These are phyloP conservation scores for Homalodisca vitripennis DNA, from an alignment of 1,140 invertebrate genomes.

Conservation along the genomic window DNA sequence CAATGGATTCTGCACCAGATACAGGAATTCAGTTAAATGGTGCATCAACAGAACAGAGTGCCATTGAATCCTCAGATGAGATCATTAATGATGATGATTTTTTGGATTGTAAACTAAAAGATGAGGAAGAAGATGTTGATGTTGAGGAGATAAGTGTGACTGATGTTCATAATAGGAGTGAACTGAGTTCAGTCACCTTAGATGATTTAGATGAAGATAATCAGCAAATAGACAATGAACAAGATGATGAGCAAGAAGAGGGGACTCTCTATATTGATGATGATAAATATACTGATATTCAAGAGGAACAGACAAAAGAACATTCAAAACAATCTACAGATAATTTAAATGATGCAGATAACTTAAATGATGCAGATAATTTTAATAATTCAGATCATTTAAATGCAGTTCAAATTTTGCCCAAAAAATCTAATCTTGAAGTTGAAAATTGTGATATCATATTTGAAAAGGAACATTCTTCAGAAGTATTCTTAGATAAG, in stretches of 20 bases:
- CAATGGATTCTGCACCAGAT: background rate
- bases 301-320: background rate
- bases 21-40: background rate
- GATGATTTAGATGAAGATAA: background rate
- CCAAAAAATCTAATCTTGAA: too few relatives aligned
- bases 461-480: background rate
- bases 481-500: background rate
- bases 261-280: slow-evolving; percentile 10
- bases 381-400: background rate
- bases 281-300: slow-evolving; percentile 1
- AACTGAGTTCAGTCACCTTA: background rate
- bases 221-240: background rate
- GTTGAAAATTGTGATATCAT: too few relatives aligned
- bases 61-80: background rate
- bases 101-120: background rate
- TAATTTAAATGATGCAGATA: background rate
- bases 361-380: background rate
- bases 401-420: background rate
- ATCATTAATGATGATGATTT: slow-evolving; percentile 11
- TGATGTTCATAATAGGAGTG: background rate
- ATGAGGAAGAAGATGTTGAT: slow-evolving; percentile 9
- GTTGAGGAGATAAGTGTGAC: background rate
- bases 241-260: slow-evolving; percentile 12
- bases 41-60: background rate
- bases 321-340: background rate